Percentiles rank a stretch among this genome's conserved stretches.
Evolutionary conservation across 1,140 invertebrate genomes (phyloP).

Genomic region (Bradysia coprophila): DNA sequence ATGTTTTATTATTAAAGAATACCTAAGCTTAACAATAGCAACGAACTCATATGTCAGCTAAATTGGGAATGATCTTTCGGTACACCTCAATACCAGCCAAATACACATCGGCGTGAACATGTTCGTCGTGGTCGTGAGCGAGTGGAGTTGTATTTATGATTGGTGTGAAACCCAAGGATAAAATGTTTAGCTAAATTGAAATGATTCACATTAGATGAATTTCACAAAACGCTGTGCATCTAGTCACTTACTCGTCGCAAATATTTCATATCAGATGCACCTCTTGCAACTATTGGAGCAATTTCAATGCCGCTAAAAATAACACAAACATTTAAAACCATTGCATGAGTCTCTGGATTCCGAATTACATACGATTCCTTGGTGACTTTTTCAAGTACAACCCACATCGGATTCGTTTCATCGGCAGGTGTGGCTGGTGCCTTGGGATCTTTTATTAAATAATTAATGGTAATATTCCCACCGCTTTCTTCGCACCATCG

Average conservation of each 20-base stretch:
- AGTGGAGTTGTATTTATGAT: constrained; percentile 60
- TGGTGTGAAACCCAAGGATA: constrained; percentile 65
- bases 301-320: constrained; percentile 28
- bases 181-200: constrained; percentile 30
- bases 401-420: too few species aligned
- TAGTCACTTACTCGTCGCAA: neutral
- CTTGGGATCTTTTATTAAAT: constrained; percentile 47
- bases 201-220: neutral
- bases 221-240: neutral
- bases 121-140: constrained; percentile 65
- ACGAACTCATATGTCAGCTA: too few species aligned
- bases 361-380: too few species aligned
- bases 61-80: constrained; percentile 17
- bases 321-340: constrained; percentile 6
- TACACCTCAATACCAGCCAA: constrained; percentile 57
- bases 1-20: too few species aligned
- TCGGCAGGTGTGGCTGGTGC: constrained; percentile 37
- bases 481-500: constrained; percentile 71
- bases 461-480: constrained; percentile 51
- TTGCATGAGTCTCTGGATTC: too few species aligned
- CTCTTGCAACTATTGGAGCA: constrained; percentile 53
- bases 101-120: constrained; percentile 46
- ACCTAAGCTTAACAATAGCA: too few species aligned
- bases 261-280: constrained; percentile 23
- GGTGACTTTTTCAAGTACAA: too few species aligned